A percentile compares a stretch with the other conserved stretches of the same genome.
phyloP scores from a whole-genome alignment of 1,140 invertebrate genomes.

The Zaprionus vittiger region DNA sequence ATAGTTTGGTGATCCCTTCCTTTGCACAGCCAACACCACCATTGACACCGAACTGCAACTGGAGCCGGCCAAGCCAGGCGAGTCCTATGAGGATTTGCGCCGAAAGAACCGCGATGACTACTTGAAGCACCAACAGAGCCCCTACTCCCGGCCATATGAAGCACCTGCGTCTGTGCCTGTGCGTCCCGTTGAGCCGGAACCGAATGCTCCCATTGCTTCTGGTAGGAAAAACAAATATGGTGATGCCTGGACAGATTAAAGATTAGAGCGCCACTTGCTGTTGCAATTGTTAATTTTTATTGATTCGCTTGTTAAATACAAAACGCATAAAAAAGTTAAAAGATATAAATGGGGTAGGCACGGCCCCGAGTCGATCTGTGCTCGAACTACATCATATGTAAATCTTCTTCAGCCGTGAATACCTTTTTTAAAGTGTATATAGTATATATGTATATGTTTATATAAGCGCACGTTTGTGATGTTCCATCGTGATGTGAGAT shows the following conservation, averaged over 20 bases:
- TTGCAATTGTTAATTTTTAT: slow-evolving; percentile 49
- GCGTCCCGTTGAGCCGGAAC: slow-evolving; percentile 20
- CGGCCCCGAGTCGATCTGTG: not conserved
- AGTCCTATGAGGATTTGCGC: slow-evolving; percentile 87
- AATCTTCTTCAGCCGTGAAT: not conserved
- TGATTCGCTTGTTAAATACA: slow-evolving; percentile 49
- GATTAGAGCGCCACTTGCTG: not conserved
- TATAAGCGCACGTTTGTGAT: slow-evolving; percentile 60
- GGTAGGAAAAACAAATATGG: slow-evolving; percentile 77
- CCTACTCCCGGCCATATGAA: slow-evolving; percentile 69
- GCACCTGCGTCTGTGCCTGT: slow-evolving; percentile 52
- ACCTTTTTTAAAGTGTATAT: slow-evolving; percentile 4
- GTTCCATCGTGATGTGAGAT: slow-evolving; percentile 40
- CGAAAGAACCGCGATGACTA: slow-evolving; percentile 87
- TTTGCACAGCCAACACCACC: slow-evolving; percentile 22
- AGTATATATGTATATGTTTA: slow-evolving; percentile 5
- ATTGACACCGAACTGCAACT: slow-evolving; percentile 69
- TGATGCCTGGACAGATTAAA: slow-evolving; percentile 75
- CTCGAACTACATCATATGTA: not conserved
- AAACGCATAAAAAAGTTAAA: slow-evolving; percentile 32
- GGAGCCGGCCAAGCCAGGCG: slow-evolving; percentile 74
- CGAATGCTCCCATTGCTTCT: not conserved
- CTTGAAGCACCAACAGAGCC: slow-evolving; percentile 80
- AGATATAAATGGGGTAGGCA: not conserved
- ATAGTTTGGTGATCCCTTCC: not conserved